These are phyloP conservation scores for Chloromyia formosa DNA, from an alignment of 2,888 invertebrate genomes.

Conservation along the genomic window DNA sequence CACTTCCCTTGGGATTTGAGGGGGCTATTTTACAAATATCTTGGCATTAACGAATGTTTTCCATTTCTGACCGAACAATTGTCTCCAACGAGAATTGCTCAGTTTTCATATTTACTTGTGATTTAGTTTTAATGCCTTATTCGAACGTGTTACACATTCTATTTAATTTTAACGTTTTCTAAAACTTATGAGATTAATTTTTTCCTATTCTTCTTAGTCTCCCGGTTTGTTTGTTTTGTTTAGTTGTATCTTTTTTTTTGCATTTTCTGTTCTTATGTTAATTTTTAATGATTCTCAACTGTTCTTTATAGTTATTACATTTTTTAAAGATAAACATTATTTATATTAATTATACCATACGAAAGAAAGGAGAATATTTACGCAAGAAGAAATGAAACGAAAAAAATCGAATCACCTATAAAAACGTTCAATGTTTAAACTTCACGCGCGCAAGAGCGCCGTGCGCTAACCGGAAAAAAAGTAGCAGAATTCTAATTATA, in stretches of 20 bases:
- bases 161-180: not conserved
- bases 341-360: constrained; percentile 8
- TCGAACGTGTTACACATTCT: not conserved
- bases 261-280: not conserved
- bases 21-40: too few relatives aligned
- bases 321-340: constrained; percentile 5
- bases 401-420: not conserved
- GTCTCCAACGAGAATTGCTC: too few relatives aligned
- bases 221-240: too few relatives aligned
- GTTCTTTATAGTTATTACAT: not conserved
- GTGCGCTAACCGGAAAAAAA: too few relatives aligned
- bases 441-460: too few relatives aligned
- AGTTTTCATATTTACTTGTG: too few relatives aligned
- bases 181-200: constrained; percentile 2
- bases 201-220: not conserved
- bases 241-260: too few relatives aligned
- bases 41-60: too few relatives aligned
- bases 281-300: not conserved
- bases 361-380: not conserved
- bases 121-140: not conserved
- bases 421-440: not conserved
- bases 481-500: too few relatives aligned
- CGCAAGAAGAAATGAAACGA: not conserved
- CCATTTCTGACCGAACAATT: too few relatives aligned
- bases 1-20: too few relatives aligned